Evolutionary conservation across 2,888 invertebrate genomes (phyloP).

Genomic region (Coelogynopora nodosa): DNA sequence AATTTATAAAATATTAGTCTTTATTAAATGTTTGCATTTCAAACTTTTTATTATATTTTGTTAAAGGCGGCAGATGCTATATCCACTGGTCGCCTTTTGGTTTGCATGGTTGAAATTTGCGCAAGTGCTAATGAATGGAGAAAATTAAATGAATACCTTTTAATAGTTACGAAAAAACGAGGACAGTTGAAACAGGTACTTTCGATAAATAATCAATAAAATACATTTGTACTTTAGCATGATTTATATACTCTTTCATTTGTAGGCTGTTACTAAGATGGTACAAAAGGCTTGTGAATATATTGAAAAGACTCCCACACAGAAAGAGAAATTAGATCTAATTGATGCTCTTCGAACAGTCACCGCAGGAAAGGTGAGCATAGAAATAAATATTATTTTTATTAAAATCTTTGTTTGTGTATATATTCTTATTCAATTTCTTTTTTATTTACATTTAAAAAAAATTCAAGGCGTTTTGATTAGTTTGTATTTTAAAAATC

Average conservation of each 20-base stretch:
- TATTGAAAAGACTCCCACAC: conserved; percentile 84
- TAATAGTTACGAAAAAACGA: conserved; percentile 81
- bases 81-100: conserved; percentile 85
- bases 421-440: no score
- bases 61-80: conserved; percentile 84
- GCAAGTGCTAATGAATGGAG: conserved; percentile 86
- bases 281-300: conserved; percentile 84
- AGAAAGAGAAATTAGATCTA: conserved; percentile 82
- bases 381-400: not conserved
- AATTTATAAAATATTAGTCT: not conserved
- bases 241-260: conserved; percentile 29
- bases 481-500: no score
- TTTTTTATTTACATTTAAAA: no score
- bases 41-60: no score
- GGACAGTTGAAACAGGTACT: conserved; percentile 77
- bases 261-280: conserved; percentile 84
- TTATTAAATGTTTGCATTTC: conserved; percentile 18
- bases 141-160: conserved; percentile 85
- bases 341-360: conserved; percentile 91
- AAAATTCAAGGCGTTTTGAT: no score
- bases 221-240: not conserved
- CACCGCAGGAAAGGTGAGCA: conserved; percentile 82
- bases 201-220: no score
- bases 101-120: conserved; percentile 81
- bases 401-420: no score